These are phyloP conservation scores for Gerris lacustris DNA, from an alignment of 2,888 invertebrate genomes.

Conservation along the genomic window DNA sequence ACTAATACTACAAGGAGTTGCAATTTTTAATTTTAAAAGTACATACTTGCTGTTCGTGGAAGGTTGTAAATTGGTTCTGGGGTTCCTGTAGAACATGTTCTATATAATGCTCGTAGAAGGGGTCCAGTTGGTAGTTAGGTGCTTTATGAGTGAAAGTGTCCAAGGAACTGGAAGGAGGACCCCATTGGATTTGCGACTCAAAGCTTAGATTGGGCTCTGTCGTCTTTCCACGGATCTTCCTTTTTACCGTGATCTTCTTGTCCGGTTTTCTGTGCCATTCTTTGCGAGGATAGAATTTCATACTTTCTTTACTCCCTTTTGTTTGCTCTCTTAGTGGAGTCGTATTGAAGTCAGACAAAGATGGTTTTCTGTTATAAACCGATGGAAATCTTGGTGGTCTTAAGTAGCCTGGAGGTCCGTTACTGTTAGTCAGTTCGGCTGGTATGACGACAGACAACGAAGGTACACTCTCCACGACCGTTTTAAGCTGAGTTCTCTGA, in stretches of 20 bases:
- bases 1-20: no score
- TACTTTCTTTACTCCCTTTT: constrained; percentile 7
- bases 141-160: constrained; percentile 3
- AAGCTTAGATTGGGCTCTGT: background rate
- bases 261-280: constrained; percentile 4
- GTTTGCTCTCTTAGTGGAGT: background rate
- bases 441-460: constrained; percentile 23
- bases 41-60: background rate
- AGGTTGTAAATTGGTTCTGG: background rate
- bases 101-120: background rate
- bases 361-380: constrained; percentile 15
- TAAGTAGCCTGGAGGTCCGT: constrained; percentile 23
- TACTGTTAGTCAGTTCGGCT: constrained; percentile 8
- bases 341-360: constrained; percentile 1
- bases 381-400: constrained; percentile 26
- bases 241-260: background rate
- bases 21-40: no score
- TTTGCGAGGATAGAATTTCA: constrained; percentile 9
- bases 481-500: constrained; percentile 1
- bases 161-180: background rate
- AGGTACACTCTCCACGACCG: constrained; percentile 26
- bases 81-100: background rate
- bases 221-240: background rate
- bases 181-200: background rate
- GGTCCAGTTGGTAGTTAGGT: background rate